Evolutionary conservation across 2,113 vertebrate species (phyloP).

Genomic region (Falco punctatus): DNA sequence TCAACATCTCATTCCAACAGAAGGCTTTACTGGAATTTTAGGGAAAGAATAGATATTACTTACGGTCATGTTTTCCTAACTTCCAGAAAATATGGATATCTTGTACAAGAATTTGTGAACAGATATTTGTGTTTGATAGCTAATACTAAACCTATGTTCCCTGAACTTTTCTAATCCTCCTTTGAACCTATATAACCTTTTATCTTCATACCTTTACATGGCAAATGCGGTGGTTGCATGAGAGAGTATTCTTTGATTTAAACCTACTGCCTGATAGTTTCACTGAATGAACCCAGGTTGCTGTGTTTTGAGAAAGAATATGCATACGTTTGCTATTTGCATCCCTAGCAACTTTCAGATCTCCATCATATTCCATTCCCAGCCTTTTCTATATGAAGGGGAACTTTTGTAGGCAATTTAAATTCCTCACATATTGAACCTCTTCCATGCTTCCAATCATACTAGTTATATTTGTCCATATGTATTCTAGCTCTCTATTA

Average conservation of each 20-base stretch:
- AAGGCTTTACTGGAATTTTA: not conserved
- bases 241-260: not conserved
- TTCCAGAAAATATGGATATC: not conserved
- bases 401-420: not conserved
- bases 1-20: not conserved
- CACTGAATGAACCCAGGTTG: not conserved
- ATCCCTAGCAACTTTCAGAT: not conserved
- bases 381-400: not conserved
- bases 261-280: not conserved
- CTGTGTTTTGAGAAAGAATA: not conserved
- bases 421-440: not conserved
- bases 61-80: not conserved
- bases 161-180: not conserved
- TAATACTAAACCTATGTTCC: not conserved
- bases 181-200: not conserved
- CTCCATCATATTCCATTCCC: not conserved
- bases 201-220: not conserved
- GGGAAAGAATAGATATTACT: not conserved
- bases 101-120: not conserved
- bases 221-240: rapidly evolving
- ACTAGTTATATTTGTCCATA: not conserved
- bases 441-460: rapidly evolving
- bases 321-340: not conserved
- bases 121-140: not conserved
- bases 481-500: not conserved